Evolutionary conservation across 1,140 invertebrate species (phyloP).

Genomic region (Lucilia cuprina): DNA sequence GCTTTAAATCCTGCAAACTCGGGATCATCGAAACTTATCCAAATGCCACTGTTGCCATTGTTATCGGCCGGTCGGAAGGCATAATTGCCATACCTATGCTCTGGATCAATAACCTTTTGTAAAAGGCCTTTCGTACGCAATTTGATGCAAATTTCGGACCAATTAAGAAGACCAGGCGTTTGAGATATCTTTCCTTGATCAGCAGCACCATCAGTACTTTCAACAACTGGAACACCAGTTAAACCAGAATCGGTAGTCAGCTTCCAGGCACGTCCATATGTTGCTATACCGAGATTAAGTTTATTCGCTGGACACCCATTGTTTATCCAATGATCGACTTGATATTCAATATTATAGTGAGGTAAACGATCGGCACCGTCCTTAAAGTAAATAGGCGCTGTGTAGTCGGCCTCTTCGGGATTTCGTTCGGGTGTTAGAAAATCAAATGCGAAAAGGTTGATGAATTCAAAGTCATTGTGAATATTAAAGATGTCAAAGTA

Average conservation of each 20-base stretch:
- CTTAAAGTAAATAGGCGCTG: conserved; percentile 71
- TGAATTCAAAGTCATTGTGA: conserved; percentile 75
- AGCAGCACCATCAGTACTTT: conserved; percentile 70
- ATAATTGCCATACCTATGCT: conserved; percentile 78
- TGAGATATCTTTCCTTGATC: conserved; percentile 68
- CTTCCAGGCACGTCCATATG: conserved; percentile 84
- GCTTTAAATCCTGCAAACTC: conserved; percentile 85
- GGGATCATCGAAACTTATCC: conserved; percentile 89
- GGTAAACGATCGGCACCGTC: conserved; percentile 59
- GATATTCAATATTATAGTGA: conserved; percentile 68
- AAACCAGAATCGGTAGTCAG: conserved; percentile 74
- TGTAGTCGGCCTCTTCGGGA: conserved; percentile 77
- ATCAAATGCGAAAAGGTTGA: conserved; percentile 82
- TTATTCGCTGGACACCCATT: conserved; percentile 74
- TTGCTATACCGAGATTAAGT: conserved; percentile 82
- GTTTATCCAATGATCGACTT: conserved; percentile 69
- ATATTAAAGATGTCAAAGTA: conserved; percentile 73
- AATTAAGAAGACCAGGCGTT: conserved; percentile 69
- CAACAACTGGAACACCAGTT: conserved; percentile 76
- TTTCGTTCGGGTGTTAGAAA: conserved; percentile 76
- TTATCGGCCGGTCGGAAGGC: conserved; percentile 74
- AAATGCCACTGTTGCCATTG: conserved; percentile 74
- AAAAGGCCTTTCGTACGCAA: conserved; percentile 67
- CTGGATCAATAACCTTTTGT: conserved; percentile 75
- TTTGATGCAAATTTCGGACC: conserved; percentile 69